Conservation (phyloP, 2,888 invertebrate genomes). For the Margaritifera margaritifera region DNA sequence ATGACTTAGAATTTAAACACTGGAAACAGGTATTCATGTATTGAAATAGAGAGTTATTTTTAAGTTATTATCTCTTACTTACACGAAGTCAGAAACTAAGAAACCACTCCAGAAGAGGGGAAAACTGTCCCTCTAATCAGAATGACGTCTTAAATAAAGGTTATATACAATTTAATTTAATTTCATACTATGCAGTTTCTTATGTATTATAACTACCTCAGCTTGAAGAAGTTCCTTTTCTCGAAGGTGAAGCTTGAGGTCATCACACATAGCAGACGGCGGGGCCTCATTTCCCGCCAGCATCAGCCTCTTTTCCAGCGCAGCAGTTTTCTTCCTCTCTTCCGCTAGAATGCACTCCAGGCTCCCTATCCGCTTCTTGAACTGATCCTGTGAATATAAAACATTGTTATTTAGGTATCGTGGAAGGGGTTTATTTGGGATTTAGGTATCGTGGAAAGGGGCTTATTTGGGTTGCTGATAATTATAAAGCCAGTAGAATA, state of each 20-base stretch:
- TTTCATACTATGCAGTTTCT: no score
- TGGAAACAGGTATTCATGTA: no score
- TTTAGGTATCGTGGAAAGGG: no score
- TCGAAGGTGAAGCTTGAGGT: constrained; percentile 62
- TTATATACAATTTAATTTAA: no score
- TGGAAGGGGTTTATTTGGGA: no score
- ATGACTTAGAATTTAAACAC: no score
- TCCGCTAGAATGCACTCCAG: constrained; percentile 68
- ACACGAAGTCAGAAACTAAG: no score
- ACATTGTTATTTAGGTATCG: neutral
- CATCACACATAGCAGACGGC: constrained; percentile 62
- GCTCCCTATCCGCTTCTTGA: constrained; percentile 64
- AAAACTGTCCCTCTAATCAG: no score
- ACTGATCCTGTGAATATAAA: constrained; percentile 56
- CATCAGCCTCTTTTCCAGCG: constrained; percentile 65
- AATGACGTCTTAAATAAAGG: no score
- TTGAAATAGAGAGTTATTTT: no score
- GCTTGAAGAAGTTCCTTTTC: constrained; percentile 68
- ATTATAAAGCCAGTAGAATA: neutral
- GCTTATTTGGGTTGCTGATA: neutral
- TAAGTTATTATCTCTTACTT: no score
- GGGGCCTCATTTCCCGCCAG: constrained; percentile 53
- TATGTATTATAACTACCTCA: constrained; percentile 49
- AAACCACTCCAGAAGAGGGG: no score
- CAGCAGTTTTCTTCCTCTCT: constrained; percentile 65